These are phyloP conservation scores for Hemibagrus wyckioides DNA, from an alignment of 2,113 vertebrate species.

Conservation along the genomic window DNA sequence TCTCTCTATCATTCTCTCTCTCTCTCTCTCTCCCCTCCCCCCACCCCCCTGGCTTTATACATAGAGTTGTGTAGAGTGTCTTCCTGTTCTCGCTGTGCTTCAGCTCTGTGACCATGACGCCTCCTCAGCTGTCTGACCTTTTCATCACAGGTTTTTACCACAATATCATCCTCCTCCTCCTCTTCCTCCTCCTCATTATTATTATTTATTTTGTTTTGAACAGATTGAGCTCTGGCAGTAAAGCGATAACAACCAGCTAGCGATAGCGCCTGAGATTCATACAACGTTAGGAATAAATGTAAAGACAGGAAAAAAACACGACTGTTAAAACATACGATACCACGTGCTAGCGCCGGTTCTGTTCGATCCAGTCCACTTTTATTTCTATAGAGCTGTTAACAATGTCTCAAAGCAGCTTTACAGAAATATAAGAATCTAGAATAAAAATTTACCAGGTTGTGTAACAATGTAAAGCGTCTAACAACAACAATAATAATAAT, in stretches of 20 bases:
- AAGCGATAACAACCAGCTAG: neutral
- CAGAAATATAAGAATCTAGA: too few species aligned
- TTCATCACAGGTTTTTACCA: neutral
- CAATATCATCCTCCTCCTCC: neutral
- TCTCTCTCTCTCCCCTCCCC: too few species aligned
- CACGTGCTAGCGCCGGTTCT: neutral
- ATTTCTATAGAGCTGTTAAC: too few species aligned
- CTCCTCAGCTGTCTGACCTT: neutral
- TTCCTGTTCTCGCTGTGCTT: slow-evolving; percentile 41
- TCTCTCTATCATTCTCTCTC: too few species aligned
- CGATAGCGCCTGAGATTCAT: neutral
- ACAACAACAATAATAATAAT: neutral
- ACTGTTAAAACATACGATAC: neutral
- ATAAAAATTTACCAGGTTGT: neutral
- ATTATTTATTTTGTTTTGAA: neutral
- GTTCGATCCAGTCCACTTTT: too few species aligned
- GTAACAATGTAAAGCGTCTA: neutral
- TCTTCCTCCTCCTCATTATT: neutral
- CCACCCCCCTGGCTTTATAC: slow-evolving; percentile 8
- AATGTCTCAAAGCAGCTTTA: too few species aligned
- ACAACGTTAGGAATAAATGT: neutral
- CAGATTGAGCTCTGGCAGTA: neutral
- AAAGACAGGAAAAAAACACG: neutral
- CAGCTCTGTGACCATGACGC: neutral
- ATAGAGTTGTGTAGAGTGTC: slow-evolving; percentile 24